Conservation (phyloP, 1,140 invertebrate species). For the Aleiodes sp. region DNA sequence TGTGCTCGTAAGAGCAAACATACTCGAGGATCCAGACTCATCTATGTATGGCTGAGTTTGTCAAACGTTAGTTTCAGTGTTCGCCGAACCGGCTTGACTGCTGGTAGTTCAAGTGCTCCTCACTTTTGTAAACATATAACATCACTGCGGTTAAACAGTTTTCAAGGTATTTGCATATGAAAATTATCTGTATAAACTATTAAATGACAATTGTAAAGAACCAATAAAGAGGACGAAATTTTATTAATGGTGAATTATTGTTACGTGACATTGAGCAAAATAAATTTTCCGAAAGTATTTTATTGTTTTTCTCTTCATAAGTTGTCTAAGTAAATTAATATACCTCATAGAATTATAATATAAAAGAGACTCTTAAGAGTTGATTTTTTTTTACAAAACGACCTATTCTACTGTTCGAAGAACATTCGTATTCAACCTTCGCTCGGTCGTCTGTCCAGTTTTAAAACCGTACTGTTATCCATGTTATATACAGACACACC, state of each 20-base stretch:
- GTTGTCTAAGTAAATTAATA: too few species aligned
- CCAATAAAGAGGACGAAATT: too few species aligned
- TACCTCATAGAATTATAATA: neutral
- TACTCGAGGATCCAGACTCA: neutral
- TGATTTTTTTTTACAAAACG: neutral
- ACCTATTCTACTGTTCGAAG: too few species aligned
- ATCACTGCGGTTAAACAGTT: neutral
- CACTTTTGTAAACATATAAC: neutral
- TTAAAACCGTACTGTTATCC: neutral
- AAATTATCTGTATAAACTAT: neutral
- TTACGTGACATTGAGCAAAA: too few species aligned
- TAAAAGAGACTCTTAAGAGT: neutral
- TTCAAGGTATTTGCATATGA: neutral
- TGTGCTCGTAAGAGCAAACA: neutral
- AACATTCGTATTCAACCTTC: neutral
- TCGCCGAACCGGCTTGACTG: neutral
- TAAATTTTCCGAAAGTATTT: too few species aligned
- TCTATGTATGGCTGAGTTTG: conserved; percentile 3
- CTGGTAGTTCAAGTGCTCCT: neutral
- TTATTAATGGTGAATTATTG: too few species aligned
- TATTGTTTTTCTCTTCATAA: too few species aligned
- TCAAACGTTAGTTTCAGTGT: neutral
- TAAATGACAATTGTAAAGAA: neutral
- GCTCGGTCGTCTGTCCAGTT: neutral
- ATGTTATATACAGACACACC: neutral